These are phyloP conservation scores for Tokudaia muenninki DNA, from an alignment of 2,797 vertebrate species.

Conservation along the genomic window DNA sequence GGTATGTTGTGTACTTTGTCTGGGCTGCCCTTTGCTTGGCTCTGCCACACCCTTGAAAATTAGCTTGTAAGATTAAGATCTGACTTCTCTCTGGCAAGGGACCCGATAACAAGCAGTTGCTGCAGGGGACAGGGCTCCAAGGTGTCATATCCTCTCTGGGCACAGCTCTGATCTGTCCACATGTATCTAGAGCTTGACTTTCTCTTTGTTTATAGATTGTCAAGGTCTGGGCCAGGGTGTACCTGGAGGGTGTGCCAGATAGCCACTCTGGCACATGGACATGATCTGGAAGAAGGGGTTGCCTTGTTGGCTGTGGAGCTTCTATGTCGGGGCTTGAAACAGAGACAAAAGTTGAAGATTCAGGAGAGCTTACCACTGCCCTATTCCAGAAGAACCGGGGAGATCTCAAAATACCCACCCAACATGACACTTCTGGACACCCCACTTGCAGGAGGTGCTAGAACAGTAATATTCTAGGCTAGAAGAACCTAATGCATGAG, in stretches of 20 bases:
- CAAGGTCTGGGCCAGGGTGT: not conserved
- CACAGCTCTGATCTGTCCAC: not conserved
- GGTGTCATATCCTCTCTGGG: not conserved
- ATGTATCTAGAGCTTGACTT: not conserved
- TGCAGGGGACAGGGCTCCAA: fast-evolving
- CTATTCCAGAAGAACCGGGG: not conserved
- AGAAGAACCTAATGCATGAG: not conserved
- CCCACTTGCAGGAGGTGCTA: not conserved
- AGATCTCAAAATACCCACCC: not conserved
- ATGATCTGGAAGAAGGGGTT: not conserved
- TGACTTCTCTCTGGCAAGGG: not conserved
- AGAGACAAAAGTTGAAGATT: not conserved
- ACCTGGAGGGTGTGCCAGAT: no score
- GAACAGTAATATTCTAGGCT: not conserved
- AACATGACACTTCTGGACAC: not conserved
- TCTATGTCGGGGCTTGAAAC: not conserved
- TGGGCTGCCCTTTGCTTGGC: not conserved
- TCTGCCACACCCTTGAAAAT: not conserved
- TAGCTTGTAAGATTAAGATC: not conserved
- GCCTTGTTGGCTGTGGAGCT: not conserved
- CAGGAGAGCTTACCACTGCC: not conserved
- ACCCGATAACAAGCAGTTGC: not conserved
- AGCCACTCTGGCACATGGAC: not conserved
- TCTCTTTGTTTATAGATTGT: not conserved
- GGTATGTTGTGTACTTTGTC: not conserved